Base-by-base conservation (phyloP, 1,140 invertebrate species). In the Caerostris extrusa region DNA sequence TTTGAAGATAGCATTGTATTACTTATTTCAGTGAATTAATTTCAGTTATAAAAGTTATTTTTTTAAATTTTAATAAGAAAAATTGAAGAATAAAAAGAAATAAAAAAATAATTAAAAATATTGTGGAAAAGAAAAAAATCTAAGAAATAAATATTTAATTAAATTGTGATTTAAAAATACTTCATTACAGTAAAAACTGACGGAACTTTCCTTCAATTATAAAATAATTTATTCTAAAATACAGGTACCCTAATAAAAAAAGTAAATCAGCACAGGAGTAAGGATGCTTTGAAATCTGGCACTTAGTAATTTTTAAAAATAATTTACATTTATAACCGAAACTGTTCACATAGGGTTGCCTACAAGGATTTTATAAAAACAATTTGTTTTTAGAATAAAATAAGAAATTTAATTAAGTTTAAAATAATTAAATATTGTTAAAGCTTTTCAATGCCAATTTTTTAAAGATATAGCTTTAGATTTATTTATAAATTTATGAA, bases 241-340 rank as follows among this genome's bases (percentile, higher is more conserved):
- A 81, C 34, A 87, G 85, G 58, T 87, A 87, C 58, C n/a, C 12
- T 7, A 34, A 12, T 12, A 34, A 34, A 50, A 83, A 83, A 57
- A 86, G 91, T 93, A 93, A 93, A 67, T 86, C 81, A 93, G 91
- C 91, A 93, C 83, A 86, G 91, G 91, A 93, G 91, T 93, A 86
- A 67, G 91, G 91, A 93, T 93, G 91, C 91, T 86, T 86, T 67
- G 57, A 86, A 93, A 64, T 86, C 91, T 93, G 91, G 91, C 91
- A 93, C 91, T 85, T 93, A 3, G 10, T 77, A 34, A 86, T 8
- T 86, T 91, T 86, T 67, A 67, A 93, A 86, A 86, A 86, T 82
- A 69, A 93, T 58, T 69, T n/a, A 56, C 2, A 64, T 17, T 64
- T 61, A 10, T 58, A 81, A 4, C 7, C 17, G 56, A 77, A 90